Evolutionary conservation across 2,797 vertebrate genomes (phyloP).

Genomic region (Thalassophryne amazonica): DNA sequence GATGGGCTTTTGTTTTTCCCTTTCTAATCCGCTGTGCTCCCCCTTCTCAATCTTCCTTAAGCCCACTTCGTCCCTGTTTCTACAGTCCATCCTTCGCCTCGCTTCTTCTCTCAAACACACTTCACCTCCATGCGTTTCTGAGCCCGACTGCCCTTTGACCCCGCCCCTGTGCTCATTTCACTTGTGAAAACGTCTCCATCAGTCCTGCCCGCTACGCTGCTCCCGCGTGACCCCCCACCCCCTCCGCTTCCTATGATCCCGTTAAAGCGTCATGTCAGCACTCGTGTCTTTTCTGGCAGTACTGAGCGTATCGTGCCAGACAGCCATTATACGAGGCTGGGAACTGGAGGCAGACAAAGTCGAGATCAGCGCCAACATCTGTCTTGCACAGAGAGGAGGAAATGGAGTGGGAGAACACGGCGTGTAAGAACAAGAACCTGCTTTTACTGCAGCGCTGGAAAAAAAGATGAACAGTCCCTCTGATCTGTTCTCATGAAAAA

Average conservation of each 20-base stretch:
- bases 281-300: constrained; percentile 48
- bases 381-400: constrained; percentile 15
- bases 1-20: constrained; percentile 55
- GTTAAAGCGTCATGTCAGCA: constrained; percentile 62
- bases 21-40: constrained; percentile 53
- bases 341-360: constrained; percentile 29
- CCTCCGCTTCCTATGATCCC: constrained; percentile 43
- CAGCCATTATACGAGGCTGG: constrained; percentile 26
- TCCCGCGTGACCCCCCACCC: constrained; percentile 32
- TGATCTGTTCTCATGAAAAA: too few relatives aligned
- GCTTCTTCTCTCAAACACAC: neutral
- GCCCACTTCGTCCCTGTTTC: constrained; percentile 22
- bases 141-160: constrained; percentile 29
- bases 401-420: neutral
- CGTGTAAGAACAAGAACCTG: neutral
- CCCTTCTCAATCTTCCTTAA: constrained; percentile 34
- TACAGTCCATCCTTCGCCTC: constrained; percentile 1
- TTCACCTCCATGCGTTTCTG: neutral
- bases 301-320: constrained; percentile 33
- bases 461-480: too few relatives aligned
- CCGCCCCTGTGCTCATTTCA: constrained; percentile 7
- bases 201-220: constrained; percentile 20
- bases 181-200: constrained; percentile 44
- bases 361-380: constrained; percentile 44
- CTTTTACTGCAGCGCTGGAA: too few relatives aligned